Base-by-base conservation (phyloP, 2,113 vertebrate species). In the Syngnathus floridae region DNA sequence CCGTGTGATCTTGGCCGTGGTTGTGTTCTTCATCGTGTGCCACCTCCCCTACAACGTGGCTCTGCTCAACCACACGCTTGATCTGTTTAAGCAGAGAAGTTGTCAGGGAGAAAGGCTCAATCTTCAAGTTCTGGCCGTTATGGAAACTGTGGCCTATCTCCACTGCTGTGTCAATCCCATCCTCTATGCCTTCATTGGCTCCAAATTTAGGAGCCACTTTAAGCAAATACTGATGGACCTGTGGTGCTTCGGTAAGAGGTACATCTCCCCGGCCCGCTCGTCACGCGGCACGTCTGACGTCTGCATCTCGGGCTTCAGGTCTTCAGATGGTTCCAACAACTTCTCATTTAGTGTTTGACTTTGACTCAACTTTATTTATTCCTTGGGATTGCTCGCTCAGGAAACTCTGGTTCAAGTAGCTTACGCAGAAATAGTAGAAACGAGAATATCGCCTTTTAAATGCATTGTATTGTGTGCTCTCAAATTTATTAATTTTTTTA, bases 111-210 rank as follows among this genome's bases (percentile, higher is more conserved):
- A 93, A 11, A 79, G 79, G 21, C 21, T 71, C 0, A 80, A 84
- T 9, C 46, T 80, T 16, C 82, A 86, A 7, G 74, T 70, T 0
- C 69, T 80, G 64, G 85, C 75, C 1, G 17, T 86, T 65, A 92
- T 90, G 2, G 90, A 90, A 72, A 89, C 84, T 14, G 5, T 96
- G 46, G 95, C 96, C 1, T 98, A 95, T 84, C 90, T 97, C 52
- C 95, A 94, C 76, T 96, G 95, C 74, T 95, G 96, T 3, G 85
- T 97, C 59, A 98, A 98, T 66, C 95, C 96, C 0, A 75, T 96
- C 59, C 92, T 98, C 35, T 98, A 98, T 0, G 96, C 95, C 0
- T 98, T 98, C 67, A 79, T 97, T 0, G 95, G 95, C 4, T 93
- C 95, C 48, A 94, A 92, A 80, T 98, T 98, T 73, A 86, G 95